Base-by-base conservation (phyloP, 2,888 invertebrate species). In the Ligdia adustata region DNA sequence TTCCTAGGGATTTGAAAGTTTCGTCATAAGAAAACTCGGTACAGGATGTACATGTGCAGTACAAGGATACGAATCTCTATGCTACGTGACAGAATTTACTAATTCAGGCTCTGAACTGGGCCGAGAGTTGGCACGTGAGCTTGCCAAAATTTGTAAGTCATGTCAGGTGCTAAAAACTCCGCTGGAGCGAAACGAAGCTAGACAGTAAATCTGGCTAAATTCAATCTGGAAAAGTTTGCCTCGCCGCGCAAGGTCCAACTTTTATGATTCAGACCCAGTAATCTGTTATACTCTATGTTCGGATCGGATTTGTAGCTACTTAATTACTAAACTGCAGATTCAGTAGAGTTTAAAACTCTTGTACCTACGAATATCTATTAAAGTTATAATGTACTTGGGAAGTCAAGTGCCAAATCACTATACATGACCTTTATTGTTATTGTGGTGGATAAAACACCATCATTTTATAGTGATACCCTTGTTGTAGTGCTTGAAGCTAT, bases 121-220 rank as follows among this genome's bases (percentile, higher is more conserved):
- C 50, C 52, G 43, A 49, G 59, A 52, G 57, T 66, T 70, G 59
- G 69, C 65, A 63, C 66, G 57, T 63, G 62, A 69, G 66, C 72
- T 73, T 66, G 76, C 73, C 75, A 74, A 74, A 76, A 78, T 77
- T 82, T 79, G 73, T 77, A 76, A 84, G 79, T 82, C 82, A 69
- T 63, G 81, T 84, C 85, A 86, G 86, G 84, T 86, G 80, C 76
- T 78, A 79, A 82, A 81, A 81, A 79, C 75, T 80, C 71, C 64
- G 55, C 66, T 57, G 67, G 54, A 67, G 64, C 66, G 68, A 68
- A 74, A 68, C 72, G 74, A 70, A 75, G 49, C 69, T 66, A 75
- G 74, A 72, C 72, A 71, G 73, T 76, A 72, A 80, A 79, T 79
- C 79, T 75, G 69, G 72, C 70, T 74, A 77, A 81, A 83, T 81